Percentiles rank a stretch among this genome's conserved stretches.
Conservation (phyloP, 2,888 invertebrate genomes). For the Dicycla oo region DNA sequence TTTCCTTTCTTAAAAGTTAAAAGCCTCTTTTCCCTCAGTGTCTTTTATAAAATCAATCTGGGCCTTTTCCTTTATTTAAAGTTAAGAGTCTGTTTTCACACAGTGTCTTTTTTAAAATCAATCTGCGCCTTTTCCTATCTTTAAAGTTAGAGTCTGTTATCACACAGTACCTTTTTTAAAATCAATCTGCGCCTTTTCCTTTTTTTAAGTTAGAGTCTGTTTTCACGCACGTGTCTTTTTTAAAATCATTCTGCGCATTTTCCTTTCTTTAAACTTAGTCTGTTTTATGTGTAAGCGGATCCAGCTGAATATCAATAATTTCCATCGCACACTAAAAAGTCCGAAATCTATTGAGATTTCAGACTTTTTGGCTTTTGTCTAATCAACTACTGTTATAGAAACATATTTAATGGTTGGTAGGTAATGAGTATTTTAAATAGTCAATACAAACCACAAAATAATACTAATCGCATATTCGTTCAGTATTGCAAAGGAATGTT, state of each 20-base stretch:
- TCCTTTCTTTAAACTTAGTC: not conserved
- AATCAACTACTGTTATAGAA: not conserved
- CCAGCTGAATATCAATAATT: not conserved
- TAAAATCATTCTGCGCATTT: not conserved
- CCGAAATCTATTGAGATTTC: not conserved
- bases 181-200: too few species aligned
- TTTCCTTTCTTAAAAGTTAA: too few species aligned
- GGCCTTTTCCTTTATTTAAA: too few species aligned
- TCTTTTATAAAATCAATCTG: too few species aligned
- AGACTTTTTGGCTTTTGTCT: not conserved
- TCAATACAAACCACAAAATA: not conserved
- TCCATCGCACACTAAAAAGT: not conserved
- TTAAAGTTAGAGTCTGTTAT: too few species aligned
- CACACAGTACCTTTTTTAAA: too few species aligned
- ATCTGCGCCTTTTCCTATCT: too few species aligned
- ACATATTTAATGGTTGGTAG: not conserved
- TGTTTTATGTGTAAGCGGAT: too few species aligned
- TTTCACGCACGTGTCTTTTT: fast-evolving
- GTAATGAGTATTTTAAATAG: not conserved
- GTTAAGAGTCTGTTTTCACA: too few species aligned
- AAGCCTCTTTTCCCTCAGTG: too few species aligned
- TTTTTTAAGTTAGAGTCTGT: too few species aligned
- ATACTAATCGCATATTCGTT: not conserved
- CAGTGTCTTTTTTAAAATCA: too few species aligned
- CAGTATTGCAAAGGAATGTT: not conserved